Evolutionary conservation across 2,113 vertebrate genomes (phyloP), one percentile per base, ranked within the genome.

Genomic region (Vulpes lagopus): DNA sequence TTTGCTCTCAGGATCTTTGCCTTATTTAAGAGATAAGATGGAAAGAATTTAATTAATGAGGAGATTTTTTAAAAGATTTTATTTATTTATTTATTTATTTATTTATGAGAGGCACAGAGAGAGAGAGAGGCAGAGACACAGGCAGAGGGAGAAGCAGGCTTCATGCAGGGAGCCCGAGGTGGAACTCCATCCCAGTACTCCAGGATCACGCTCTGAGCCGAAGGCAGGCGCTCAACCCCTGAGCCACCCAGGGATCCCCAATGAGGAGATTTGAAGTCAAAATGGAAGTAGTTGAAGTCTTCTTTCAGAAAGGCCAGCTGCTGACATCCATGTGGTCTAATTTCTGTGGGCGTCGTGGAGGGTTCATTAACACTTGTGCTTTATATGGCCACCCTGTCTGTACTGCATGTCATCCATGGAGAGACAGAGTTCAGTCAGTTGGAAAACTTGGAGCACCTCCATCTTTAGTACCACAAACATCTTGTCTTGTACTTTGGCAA

Each of bases 351-450:
- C 22, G 35, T 67, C 97, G 16, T 20, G 93, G 96, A 96, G 85
- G 94, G 62, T 55, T 51, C 51, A 0, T 55, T 30, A 32, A 19
- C 76, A 71, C 85, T 96, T 86, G 27, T 14, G 23, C 86, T 93
- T 97, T 83, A 3, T 19, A 86, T 93, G 90, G 3, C 95, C 94
- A 90, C 90, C 73, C 71, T 94, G 30, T 81, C 67, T 83, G 38
- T 43, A 27, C 23, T 60, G 3, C 78, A 8, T 89, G 32, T 82
- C 20, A n/a, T 78, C 81, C 12, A 15, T 69, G 92, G 62, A 96
- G 32, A 90, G 10, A 6, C n/a, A 64, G 0, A 84, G 27, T 91
- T 97, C 96, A 96, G 92, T 89, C 65, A 84, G 80, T 94, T 78
- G 79, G 30, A 91, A 91, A 35, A 94, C 93, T 7, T 71, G 73